Percentiles rank a stretch among this genome's conserved stretches.
phyloP scores from a whole-genome alignment of 2,888 invertebrate species.

The Thysanoteuthis rhombus region DNA sequence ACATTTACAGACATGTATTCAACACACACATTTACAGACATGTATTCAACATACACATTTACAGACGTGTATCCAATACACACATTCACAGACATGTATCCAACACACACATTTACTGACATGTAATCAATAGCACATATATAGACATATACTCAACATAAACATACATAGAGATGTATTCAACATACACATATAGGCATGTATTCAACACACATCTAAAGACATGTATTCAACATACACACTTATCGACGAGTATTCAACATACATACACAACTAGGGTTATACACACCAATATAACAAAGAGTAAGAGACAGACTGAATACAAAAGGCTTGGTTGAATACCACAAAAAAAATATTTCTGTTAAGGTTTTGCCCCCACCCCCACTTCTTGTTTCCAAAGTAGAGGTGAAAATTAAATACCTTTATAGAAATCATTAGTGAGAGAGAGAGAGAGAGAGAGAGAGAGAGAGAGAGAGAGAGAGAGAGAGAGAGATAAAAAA shows the following conservation, averaged over 20 bases:
- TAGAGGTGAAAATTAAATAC: constrained; percentile 12
- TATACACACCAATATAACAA: background rate
- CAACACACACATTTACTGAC: too few species aligned
- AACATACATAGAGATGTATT: too few species aligned
- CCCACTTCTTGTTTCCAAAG: background rate
- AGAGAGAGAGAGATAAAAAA: background rate
- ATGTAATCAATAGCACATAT: too few species aligned
- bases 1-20: too few species aligned
- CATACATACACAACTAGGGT: background rate
- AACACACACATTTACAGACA: too few species aligned
- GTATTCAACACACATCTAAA: background rate
- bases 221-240: background rate
- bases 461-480: background rate
- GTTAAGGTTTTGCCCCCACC: background rate
- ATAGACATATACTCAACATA: too few species aligned
- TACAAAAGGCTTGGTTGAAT: background rate
- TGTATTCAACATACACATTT: too few species aligned
- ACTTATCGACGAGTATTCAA: background rate
- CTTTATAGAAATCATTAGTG: background rate
- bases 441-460: background rate
- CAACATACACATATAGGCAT: too few species aligned
- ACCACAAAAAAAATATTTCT: background rate
- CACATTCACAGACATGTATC: too few species aligned
- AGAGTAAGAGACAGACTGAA: background rate
- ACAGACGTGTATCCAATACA: too few species aligned